Evolutionary conservation across 2,797 vertebrate species (phyloP), one percentile per base, ranked within the genome.

Genomic region (Brachymystax lenok): DNA sequence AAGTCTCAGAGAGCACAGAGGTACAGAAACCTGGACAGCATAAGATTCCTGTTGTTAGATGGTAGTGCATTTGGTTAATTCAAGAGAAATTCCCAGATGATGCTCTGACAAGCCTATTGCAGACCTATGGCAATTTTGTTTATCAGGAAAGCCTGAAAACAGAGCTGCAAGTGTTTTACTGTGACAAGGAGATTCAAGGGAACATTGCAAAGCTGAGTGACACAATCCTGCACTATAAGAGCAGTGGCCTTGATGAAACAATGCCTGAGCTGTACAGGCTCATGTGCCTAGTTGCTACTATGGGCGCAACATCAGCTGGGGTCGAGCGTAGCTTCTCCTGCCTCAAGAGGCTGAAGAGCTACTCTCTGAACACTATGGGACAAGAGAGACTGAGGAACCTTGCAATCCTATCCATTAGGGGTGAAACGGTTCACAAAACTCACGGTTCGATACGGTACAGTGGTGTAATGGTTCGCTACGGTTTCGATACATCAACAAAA

Each of bases 91-190:
- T 80, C 61, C 51, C 74, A 12, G 63, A 73, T 16, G 33, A 74
- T 21, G 75, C 79, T 17, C 77, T 77, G 14, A 14, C 69, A 27
- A 64, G 17, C 66, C 2, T 77, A 17, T 3, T 54, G 21, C 59
- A 79, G 46, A 66, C 69, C 64, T 76, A 76, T 35, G 74, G 71
- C 56, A 64, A 59, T 54, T 71, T 14, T 54, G 74, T 76, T 79
- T 74, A 82, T n/a, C 6, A n/a, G 59, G 74, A 40, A 59, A 73
- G 35, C 51, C 70, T 76, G 63, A 80, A 28, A 35, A 35, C 71
- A 63, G 71, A 77, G 30, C 51, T 74, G 8, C 17, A 77, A 51
- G 52, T 68, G 5, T 16, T 74, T 1, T 80, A 80, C 30, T 50
- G 19, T 3, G 7, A 76, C 27, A 12, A 61, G 4, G 74, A 76